Conservation (phyloP, 2,113 vertebrate genomes). For the Poeciliopsis turrubarensis region DNA sequence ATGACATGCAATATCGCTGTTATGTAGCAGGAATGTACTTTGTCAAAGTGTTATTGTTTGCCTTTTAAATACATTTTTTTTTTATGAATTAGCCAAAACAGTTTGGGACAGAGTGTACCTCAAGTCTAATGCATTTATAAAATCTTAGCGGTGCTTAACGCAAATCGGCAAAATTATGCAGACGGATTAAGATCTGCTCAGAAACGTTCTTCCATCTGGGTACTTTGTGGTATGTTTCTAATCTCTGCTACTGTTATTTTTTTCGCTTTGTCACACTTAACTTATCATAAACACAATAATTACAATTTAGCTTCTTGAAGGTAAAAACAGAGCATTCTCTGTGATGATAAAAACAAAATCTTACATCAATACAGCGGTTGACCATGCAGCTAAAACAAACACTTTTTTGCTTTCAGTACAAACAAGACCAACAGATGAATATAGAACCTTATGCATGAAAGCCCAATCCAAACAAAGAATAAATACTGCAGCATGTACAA, state of each 20-base stretch:
- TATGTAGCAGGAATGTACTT: not conserved
- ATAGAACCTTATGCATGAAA: constrained; percentile 4
- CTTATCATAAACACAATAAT: not conserved
- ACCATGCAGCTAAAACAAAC: not conserved
- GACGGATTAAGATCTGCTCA: not conserved
- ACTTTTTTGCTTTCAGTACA: not conserved
- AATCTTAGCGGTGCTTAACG: not conserved
- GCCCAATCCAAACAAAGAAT: not conserved
- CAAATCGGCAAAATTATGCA: not conserved
- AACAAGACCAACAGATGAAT: not conserved
- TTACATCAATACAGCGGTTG: not conserved
- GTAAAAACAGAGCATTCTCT: not conserved
- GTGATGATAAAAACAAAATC: not conserved
- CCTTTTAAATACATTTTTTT: not conserved
- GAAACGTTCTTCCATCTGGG: not conserved
- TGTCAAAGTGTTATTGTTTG: too few species aligned
- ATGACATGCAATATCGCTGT: not conserved
- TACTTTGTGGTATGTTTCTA: not conserved
- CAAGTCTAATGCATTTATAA: not conserved
- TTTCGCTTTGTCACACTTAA: not conserved
- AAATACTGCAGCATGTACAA: not conserved
- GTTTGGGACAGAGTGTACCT: not conserved
- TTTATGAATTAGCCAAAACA: not conserved
- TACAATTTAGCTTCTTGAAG: not conserved
- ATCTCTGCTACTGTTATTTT: not conserved